Percentiles rank a stretch among this genome's conserved stretches.
Conservation (phyloP, 1,140 invertebrate species). For the Holotrichia oblita region DNA sequence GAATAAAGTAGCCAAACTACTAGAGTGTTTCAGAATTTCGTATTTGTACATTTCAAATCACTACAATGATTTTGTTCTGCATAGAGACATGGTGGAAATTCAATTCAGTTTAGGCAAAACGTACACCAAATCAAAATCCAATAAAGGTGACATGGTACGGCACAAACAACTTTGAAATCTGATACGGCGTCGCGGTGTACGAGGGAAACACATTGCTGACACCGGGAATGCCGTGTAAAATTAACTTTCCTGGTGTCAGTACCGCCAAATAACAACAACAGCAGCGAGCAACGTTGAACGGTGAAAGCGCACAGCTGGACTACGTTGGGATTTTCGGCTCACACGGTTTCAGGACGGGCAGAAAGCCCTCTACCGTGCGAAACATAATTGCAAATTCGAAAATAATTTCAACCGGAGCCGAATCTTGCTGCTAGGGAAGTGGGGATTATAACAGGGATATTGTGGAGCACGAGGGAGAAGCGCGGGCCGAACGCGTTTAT, state of each 20-base stretch:
- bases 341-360: neutral
- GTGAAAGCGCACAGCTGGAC: neutral
- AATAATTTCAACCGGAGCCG: conserved; percentile 10
- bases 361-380: neutral
- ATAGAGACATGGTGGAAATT: too few relatives aligned
- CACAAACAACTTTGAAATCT: neutral
- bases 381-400: conserved; percentile 17
- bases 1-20: too few relatives aligned
- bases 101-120: too few relatives aligned
- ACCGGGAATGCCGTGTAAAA: neutral
- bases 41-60: too few relatives aligned
- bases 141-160: neutral
- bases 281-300: neutral
- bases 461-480: neutral
- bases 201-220: neutral
- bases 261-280: neutral
- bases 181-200: neutral
- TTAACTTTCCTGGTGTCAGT: conserved; percentile 1
- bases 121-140: neutral
- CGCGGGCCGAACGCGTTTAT: neutral
- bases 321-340: neutral
- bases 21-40: too few relatives aligned
- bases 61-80: too few relatives aligned
- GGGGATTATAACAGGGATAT: neutral
- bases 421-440: neutral